Evolutionary conservation across 2,888 invertebrate genomes (phyloP), one percentile per base, ranked within the genome.

Genomic region (Brachyopa scutellaris): DNA sequence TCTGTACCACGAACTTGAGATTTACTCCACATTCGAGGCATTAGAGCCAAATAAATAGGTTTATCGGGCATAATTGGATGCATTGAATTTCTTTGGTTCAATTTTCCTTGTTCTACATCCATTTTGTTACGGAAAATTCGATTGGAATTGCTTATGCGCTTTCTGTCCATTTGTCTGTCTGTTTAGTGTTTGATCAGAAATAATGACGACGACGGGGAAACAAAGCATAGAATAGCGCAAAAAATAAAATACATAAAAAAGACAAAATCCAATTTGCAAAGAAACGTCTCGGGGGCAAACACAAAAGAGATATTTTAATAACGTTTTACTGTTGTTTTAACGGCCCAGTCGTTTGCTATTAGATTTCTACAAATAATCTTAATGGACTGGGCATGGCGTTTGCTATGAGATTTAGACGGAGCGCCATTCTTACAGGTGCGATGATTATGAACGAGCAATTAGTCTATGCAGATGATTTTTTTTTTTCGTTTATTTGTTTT

Each of bases 261-360:
- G 9, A 45, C 26, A 57, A 69, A 55, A 69, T 69, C 55, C 69
- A 69, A 69, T 69, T 69, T 57, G 57, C 57, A 42, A 47, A 53
- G 29, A 61, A 69, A 69, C 53, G 61, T 40, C 53, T n/a, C n/a
- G n/a, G n/a, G n/a, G 38, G 26, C 42, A 47, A 21, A 19, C 76
- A 76, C 17, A 26, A 29, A 31, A 66, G 51, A 76, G 51, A 66
- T 51, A 59, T 67, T 42, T 67, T 51, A 61, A 76, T 76, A 76
- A 76, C 61, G 42, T 42, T 51, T 76, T 59, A 76, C 59, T 61
- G 59, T 59, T 59, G 73, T 57, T 49, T 66, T 74, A 76, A 76
- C 74, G 53, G 67, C 40, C 36, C 59, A 51, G 31, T 45, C 23
- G 42, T 67, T 67, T 67, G 67, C 57, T 51, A 4, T 74, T 42